These are phyloP conservation scores for Tryphoninae sp. DNA, from an alignment of 2,888 invertebrate species.

Conservation along the genomic window DNA sequence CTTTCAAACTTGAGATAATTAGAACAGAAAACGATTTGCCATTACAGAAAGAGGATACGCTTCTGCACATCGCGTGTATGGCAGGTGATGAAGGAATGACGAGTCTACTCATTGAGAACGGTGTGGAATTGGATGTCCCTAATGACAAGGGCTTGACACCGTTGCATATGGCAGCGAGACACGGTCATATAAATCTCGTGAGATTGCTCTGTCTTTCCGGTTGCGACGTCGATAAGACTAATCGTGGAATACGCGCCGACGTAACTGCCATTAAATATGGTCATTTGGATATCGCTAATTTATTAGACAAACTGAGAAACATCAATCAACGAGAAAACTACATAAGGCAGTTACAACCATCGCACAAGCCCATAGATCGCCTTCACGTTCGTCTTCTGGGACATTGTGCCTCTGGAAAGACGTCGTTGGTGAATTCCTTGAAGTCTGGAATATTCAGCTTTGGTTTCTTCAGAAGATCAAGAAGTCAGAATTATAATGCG, in stretches of 20 bases:
- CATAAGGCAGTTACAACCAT: slow-evolving; percentile 86
- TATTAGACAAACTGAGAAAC: slow-evolving; percentile 86
- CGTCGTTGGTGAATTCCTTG: slow-evolving; percentile 86
- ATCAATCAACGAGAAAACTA: slow-evolving; percentile 83
- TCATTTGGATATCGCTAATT: slow-evolving; percentile 86
- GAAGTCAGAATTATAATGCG: slow-evolving; percentile 78
- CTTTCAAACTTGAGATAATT: not conserved
- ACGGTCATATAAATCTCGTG: slow-evolving; percentile 87
- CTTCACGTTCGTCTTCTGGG: slow-evolving; percentile 88
- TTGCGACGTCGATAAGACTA: slow-evolving; percentile 86
- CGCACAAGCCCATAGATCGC: slow-evolving; percentile 83
- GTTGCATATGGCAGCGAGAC: slow-evolving; percentile 87
- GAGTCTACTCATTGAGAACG: slow-evolving; percentile 77
- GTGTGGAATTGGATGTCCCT: slow-evolving; percentile 83
- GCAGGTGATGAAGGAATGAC: slow-evolving; percentile 78
- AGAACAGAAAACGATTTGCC: slow-evolving; percentile 44
- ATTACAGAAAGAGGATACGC: slow-evolving; percentile 84
- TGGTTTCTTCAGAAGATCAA: slow-evolving; percentile 85
- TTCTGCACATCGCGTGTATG: slow-evolving; percentile 84
- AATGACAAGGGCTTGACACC: slow-evolving; percentile 86
- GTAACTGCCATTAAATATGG: slow-evolving; percentile 90
- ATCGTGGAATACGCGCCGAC: slow-evolving; percentile 88
- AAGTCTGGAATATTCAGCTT: slow-evolving; percentile 86
- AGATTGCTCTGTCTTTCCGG: slow-evolving; percentile 88
- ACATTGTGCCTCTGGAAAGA: slow-evolving; percentile 88